Percentiles rank a stretch among this genome's conserved stretches.
Evolutionary conservation across 2,888 invertebrate genomes (phyloP).

Genomic region (Dolichomitus sp.): DNA sequence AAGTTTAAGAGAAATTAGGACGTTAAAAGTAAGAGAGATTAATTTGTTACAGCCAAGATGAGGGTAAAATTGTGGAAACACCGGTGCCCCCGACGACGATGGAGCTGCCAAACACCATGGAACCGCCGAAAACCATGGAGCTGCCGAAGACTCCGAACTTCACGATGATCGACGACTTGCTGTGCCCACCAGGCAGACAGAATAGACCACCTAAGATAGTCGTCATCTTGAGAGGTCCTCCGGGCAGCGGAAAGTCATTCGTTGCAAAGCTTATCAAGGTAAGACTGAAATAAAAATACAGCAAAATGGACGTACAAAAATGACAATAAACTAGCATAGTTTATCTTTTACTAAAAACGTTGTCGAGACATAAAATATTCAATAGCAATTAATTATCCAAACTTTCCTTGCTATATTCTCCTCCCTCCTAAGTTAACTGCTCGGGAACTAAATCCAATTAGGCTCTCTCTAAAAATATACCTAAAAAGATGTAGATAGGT

Average conservation of each 20-base stretch:
- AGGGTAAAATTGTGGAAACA: slow-evolving; percentile 71
- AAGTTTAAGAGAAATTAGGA: background rate
- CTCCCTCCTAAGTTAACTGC: too few species aligned
- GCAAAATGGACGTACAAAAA: background rate
- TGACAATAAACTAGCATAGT: background rate
- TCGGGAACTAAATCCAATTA: too few species aligned
- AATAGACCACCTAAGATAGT: slow-evolving; percentile 94
- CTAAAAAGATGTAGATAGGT: too few species aligned
- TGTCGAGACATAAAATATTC: background rate
- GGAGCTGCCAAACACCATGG: slow-evolving; percentile 77
- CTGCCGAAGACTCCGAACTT: slow-evolving; percentile 83
- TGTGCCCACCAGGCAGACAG: slow-evolving; percentile 93
- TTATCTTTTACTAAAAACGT: background rate
- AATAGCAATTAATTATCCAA: background rate
- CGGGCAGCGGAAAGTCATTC: slow-evolving; percentile 98
- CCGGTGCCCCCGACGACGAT: slow-evolving; percentile 76
- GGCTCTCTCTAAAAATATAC: too few species aligned
- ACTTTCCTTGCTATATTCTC: background rate
- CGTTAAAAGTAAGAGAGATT: slow-evolving; percentile 8
- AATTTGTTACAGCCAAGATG: slow-evolving; percentile 69
- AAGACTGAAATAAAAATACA: slow-evolving; percentile 61
- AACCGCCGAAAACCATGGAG: slow-evolving; percentile 79
- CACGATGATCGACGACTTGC: slow-evolving; percentile 93
- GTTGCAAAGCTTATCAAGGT: slow-evolving; percentile 95
- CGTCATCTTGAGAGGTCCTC: slow-evolving; percentile 96